Conservation (phyloP, 2,113 vertebrate species). For the Xiphophorus maculatus region DNA sequence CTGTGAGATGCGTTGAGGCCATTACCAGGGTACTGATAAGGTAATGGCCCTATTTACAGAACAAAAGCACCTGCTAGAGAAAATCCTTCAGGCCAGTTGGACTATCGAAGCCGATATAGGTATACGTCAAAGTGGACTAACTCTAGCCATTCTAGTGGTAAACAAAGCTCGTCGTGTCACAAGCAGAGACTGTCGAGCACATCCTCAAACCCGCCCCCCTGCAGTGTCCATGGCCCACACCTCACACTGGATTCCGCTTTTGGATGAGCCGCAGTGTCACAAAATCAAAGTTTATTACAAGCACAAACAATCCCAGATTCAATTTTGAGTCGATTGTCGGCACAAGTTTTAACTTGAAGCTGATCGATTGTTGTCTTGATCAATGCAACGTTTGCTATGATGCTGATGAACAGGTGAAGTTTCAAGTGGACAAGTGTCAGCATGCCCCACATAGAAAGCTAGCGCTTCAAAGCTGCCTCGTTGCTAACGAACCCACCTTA, state of each 20-base stretch:
- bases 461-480: conserved; percentile 1
- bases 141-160: too few relatives aligned
- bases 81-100: too few relatives aligned
- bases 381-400: conserved; percentile 38
- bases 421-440: conserved; percentile 61
- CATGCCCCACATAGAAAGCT: conserved; percentile 39
- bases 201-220: conserved; percentile 2
- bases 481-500: conserved; percentile 23
- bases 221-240: not conserved
- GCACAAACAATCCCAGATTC: not conserved
- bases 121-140: too few relatives aligned
- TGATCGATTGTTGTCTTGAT: conserved; percentile 53
- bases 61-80: too few relatives aligned
- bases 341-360: conserved; percentile 44
- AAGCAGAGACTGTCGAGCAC: conserved; percentile 9
- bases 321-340: not conserved
- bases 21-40: too few relatives aligned
- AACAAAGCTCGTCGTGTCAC: not conserved
- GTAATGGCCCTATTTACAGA: too few relatives aligned
- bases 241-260: not conserved
- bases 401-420: conserved; percentile 64
- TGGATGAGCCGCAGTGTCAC: not conserved
- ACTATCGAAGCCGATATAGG: too few relatives aligned
- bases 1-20: too few relatives aligned
- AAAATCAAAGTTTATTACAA: conserved; percentile 9